These are phyloP conservation scores for Bolborhynchus lineola DNA, from an alignment of 2,113 vertebrate species.

Conservation along the genomic window DNA sequence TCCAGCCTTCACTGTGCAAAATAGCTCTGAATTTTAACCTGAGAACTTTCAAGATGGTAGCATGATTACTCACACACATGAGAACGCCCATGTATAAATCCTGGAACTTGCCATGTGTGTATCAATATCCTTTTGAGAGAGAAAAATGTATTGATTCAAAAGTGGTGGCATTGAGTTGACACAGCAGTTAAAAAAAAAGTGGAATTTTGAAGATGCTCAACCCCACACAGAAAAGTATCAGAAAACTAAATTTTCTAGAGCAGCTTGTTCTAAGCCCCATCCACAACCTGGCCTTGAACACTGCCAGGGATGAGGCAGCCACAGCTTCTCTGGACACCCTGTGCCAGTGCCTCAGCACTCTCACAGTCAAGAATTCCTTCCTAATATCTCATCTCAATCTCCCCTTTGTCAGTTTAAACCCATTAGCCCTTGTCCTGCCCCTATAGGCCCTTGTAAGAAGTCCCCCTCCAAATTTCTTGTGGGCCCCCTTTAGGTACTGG, in stretches of 20 bases:
- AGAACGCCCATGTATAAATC: neutral
- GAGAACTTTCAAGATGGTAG: neutral
- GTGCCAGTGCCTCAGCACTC: neutral
- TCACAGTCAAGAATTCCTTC: neutral
- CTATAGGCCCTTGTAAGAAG: neutral
- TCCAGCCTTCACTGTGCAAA: neutral
- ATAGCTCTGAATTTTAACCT: neutral
- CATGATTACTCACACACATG: neutral
- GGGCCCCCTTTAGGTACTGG: neutral
- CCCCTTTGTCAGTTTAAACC: neutral
- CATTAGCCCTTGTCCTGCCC: neutral
- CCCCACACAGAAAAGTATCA: neutral
- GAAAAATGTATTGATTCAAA: neutral
- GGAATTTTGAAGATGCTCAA: neutral
- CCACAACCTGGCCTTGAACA: neutral
- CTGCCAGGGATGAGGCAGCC: neutral
- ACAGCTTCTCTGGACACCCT: neutral
- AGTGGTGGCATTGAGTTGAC: neutral
- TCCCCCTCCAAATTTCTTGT: neutral
- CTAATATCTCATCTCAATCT: neutral
- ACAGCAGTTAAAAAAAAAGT: neutral
- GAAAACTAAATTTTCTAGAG: neutral
- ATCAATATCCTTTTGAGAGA: neutral
- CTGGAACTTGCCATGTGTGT: neutral
- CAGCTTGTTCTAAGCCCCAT: neutral